Evolutionary conservation across 2,888 invertebrate genomes (phyloP), one percentile per base, ranked within the genome.

Genomic region (Patella depressa): DNA sequence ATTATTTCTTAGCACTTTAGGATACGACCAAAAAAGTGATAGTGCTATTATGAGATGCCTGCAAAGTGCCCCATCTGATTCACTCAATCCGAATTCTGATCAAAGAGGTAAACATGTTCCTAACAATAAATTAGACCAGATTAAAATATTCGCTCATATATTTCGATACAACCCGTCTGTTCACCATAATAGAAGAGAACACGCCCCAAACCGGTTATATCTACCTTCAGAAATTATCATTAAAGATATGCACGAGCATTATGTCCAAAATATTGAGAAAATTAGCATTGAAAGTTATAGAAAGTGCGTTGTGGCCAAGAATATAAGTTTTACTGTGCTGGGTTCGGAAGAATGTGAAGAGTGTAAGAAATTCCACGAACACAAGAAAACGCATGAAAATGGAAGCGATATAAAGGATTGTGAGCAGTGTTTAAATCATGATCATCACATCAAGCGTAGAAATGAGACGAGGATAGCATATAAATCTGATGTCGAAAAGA

Each of bases 261-360:
- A 57, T 29, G 29, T 34, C 29, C 17, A 29, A 55, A 53, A 55
- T 9, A 19, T 24, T 24, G 29, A 14, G 17, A n/a, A 24, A 55
- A 57, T 55, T 57, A 34, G 74, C 29, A 59, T 57, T 59, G 65
- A 74, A 59, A 74, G 59, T 17, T 74, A 65, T 19, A 55, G 74
- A 34, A 74, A 74, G 69, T 74, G 14, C 17, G 65, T 65, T 15
- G n/a, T n/a, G n/a, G 54, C 34, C 5, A n/a, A n/a, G n/a, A n/a
- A n/a, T n/a, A n/a, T n/a, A 74, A 74, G 74, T 34, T 74, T 74
- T 74, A 59, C 74, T 5, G 34, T 24, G 34, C 53, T 74, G 0
- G 74, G 74, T n/a, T 19, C 55, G n/a, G 65, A 74, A 74, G 74
- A 74, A 54, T 74, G 74, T 54, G 65, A 74, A 65, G 59, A 17